Evolutionary conservation across 2,888 invertebrate genomes (phyloP), one percentile per base, ranked within the genome.

Genomic region (Pyrgus malvae): DNA sequence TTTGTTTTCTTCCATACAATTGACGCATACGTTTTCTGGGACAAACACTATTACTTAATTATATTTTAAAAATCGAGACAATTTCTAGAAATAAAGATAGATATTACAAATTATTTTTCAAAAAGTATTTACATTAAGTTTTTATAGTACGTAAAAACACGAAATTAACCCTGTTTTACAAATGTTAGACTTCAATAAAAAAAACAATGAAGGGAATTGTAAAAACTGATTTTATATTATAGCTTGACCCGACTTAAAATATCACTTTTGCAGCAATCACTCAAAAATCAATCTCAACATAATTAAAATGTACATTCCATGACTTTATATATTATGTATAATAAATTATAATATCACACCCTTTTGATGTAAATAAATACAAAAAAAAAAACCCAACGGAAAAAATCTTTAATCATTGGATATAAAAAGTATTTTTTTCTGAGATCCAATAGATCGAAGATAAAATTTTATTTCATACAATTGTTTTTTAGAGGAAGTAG

Each of bases 291-390:
- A 12, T 33, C 9, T n/a, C 21, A 46, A 25, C 14, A 14, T 8
- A 35, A 7, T 29, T 1, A n/a, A 23, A 46, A 46, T 19, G n/a
- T 38, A 35, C 35, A 35, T 35, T 9, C 14, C 16, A 35, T 16
- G 14, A 17, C 8, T 16, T 16, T 35, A 9, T 16, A 9, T 35
- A 35, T 35, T 33, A 33, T 31, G 19, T 23, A 46, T 14, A 46
- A 46, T 35, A 46, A 46, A 46, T 35, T 23, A 46, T 45, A 45
- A 45, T 45, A 45, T 45, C 44, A 31, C 17, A 31, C 31, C 19
- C 8, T 31, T 45, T 29, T 9, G 44, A 7, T 12, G 31, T 45
- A 11, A 45, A 45, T 45, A 45, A 45, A 45, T 45, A 31, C 19
- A 31, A 31, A 44, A 37, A 14, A n/a, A 5, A 31, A 19, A 5